Base-by-base conservation (phyloP, 2,888 invertebrate genomes). In the Mechanitis mazaeus region DNA sequence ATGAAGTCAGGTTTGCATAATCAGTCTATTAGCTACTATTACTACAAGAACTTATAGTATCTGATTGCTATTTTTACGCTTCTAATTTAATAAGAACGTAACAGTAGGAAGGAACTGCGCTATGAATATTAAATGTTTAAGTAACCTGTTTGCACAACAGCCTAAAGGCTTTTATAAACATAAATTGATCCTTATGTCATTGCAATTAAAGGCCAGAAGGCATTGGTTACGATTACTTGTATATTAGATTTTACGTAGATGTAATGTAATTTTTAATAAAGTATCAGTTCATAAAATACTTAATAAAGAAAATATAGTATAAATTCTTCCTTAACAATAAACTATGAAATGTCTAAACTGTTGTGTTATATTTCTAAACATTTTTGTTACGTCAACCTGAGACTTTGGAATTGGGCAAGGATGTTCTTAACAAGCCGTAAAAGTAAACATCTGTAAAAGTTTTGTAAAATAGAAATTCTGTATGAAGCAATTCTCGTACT, bases 21-120 rank as follows among this genome's bases (percentile, higher is more conserved):
- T 35, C 35, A 35, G 35, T 3, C 6, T 3, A 35, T 42, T 42
- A 7, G 3, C 42, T 9, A 42, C 42, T 9, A 42, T 42, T 42
- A 42, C 9, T 42, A 42, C 11, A 42, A 35, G 35, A 35, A 38
- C 53, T 54, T 38, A 3, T 58, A 42, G 42, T 58, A 47, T 54
- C 33, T 54, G 54, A 58, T 58, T 53, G 53, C 38, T 58, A 35
- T 28, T 47, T 47, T 54, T 28, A 58, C 28, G 53, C 38, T 42
- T 58, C 31, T 45, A 20, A 33, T 45, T 42, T 11, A 3, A 62
- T 31, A 45, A 50, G 55, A 63, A 63, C 61, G 50, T 64, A 66
- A 59, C 63, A 47, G 59, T 61, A 61, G 67, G 67, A 67, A 67
- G 65, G 67, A 67, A 67, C 59, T 65, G 58, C 55, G 58, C 46